Evolutionary conservation across 2,888 invertebrate genomes (phyloP).

Genomic region (Eumerus sabulonum): DNA sequence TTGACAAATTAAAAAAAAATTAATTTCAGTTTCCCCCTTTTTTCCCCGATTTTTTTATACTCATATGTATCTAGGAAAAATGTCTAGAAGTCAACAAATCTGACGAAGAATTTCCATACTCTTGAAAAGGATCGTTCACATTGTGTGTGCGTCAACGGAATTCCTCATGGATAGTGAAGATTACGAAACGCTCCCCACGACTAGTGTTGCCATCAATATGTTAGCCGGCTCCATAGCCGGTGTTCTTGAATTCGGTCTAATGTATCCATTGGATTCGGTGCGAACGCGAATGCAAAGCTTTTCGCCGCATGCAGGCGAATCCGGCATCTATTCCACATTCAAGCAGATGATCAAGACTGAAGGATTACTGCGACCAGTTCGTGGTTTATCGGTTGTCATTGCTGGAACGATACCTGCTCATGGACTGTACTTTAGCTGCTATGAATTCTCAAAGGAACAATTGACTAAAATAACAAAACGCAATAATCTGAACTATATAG

Average conservation of each 20-base stretch:
- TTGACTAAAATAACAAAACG: slow-evolving; percentile 84
- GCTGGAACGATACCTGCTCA: slow-evolving; percentile 98
- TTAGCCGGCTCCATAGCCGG: slow-evolving; percentile 40
- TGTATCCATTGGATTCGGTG: slow-evolving; percentile 50
- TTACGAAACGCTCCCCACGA: slow-evolving; percentile 30
- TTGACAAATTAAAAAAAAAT: too few species aligned
- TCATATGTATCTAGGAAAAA: too few species aligned
- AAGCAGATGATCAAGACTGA: slow-evolving; percentile 93
- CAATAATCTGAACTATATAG: slow-evolving; percentile 86
- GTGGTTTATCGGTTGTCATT: slow-evolving; percentile 95
- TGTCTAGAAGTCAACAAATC: too few species aligned
- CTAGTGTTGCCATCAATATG: slow-evolving; percentile 30
- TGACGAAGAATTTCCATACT: neutral
- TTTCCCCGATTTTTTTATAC: too few species aligned
- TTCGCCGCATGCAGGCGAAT: slow-evolving; percentile 87
- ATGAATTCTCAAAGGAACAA: slow-evolving; percentile 93
- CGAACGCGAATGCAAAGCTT: slow-evolving; percentile 97
- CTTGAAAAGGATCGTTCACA: too few species aligned
- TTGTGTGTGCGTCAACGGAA: neutral
- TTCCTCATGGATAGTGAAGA: slow-evolving; percentile 32
- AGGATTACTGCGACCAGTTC: slow-evolving; percentile 93
- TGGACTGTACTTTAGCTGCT: slow-evolving; percentile 98
- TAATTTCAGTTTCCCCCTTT: too few species aligned
- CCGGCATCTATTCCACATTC: slow-evolving; percentile 91
- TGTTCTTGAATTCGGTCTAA: slow-evolving; percentile 37